Percentiles rank a stretch among this genome's conserved stretches.
These are phyloP conservation scores for Diadema setosum DNA, from an alignment of 35 echinoderm and acorn worm species.

Conservation along the genomic window DNA sequence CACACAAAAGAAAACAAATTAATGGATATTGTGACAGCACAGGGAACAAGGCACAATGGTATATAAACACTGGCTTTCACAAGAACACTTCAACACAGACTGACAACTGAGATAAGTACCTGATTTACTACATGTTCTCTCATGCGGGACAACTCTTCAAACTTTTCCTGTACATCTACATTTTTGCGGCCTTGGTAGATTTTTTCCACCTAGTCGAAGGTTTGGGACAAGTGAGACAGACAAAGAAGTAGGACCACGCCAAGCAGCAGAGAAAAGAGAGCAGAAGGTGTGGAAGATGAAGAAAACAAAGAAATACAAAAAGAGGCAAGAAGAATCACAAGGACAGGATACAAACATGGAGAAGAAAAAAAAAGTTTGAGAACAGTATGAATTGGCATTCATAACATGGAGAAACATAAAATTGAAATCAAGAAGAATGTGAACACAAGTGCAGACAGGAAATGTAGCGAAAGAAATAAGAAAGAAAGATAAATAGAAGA, in stretches of 20 bases:
- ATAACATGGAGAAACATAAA: too few species aligned
- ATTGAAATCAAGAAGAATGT: too few species aligned
- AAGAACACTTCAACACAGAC: too few species aligned
- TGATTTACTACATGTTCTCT: conserved; percentile 51
- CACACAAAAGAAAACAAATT: too few species aligned
- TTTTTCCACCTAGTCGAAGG: conserved; percentile 39
- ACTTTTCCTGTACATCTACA: conserved; percentile 38
- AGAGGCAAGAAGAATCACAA: not conserved
- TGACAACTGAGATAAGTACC: conserved; percentile 23
- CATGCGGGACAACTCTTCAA: conserved; percentile 60
- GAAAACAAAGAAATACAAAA: not conserved
- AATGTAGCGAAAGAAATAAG: too few species aligned
- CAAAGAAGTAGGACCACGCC: not conserved
- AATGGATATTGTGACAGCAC: too few species aligned
- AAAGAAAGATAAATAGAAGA: not conserved
- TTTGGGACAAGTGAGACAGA: not conserved
- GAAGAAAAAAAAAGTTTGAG: too few species aligned
- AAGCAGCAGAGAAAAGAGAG: not conserved
- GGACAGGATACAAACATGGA: too few species aligned
- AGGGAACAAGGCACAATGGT: too few species aligned
- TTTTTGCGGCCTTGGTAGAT: conserved; percentile 14
- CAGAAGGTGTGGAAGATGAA: not conserved
- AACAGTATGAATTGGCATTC: too few species aligned
- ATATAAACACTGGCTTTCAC: too few species aligned
- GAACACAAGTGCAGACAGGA: too few species aligned